These are phyloP conservation scores for Endotricha flammealis DNA, from an alignment of 2,888 invertebrate genomes.

Conservation along the genomic window DNA sequence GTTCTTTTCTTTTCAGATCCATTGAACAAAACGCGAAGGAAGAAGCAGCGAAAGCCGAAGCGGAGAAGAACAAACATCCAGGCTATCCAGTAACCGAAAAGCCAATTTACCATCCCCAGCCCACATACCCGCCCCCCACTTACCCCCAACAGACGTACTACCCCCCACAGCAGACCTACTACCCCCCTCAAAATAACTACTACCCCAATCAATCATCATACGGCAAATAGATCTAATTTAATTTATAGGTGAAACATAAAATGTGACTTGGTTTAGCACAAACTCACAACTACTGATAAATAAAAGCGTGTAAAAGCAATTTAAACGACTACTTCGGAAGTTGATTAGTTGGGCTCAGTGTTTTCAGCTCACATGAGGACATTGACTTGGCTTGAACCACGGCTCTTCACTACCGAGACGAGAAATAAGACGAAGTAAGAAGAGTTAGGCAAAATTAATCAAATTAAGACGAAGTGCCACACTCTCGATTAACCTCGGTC, in stretches of 20 bases:
- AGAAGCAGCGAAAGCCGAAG: slow-evolving; percentile 42
- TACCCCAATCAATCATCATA: slow-evolving; percentile 24
- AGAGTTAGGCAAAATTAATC: too few relatives aligned
- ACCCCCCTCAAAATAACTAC: slow-evolving; percentile 23
- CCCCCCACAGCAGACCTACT: slow-evolving; percentile 20
- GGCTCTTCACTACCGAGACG: too few relatives aligned
- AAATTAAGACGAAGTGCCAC: too few relatives aligned
- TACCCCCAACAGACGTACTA: slow-evolving; percentile 19
- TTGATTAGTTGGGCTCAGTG: background rate
- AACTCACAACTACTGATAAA: too few relatives aligned
- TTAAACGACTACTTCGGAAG: background rate
- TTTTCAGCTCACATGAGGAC: too few relatives aligned
- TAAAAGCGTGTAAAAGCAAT: background rate
- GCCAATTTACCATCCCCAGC: slow-evolving; percentile 16
- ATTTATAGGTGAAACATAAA: background rate
- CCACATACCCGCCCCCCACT: slow-evolving; percentile 14
- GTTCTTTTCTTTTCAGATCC: slow-evolving; percentile 35
- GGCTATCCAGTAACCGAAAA: slow-evolving; percentile 21
- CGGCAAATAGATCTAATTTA: slow-evolving; percentile 22
- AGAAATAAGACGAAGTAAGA: too few relatives aligned
- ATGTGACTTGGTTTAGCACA: background rate
- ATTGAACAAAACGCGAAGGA: slow-evolving; percentile 53
- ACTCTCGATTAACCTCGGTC: too few relatives aligned
- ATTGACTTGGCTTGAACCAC: too few relatives aligned
- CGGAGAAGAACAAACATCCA: slow-evolving; percentile 40